These are phyloP conservation scores for Conus ventricosus DNA, from an alignment of 1,140 invertebrate species.

Conservation along the genomic window DNA sequence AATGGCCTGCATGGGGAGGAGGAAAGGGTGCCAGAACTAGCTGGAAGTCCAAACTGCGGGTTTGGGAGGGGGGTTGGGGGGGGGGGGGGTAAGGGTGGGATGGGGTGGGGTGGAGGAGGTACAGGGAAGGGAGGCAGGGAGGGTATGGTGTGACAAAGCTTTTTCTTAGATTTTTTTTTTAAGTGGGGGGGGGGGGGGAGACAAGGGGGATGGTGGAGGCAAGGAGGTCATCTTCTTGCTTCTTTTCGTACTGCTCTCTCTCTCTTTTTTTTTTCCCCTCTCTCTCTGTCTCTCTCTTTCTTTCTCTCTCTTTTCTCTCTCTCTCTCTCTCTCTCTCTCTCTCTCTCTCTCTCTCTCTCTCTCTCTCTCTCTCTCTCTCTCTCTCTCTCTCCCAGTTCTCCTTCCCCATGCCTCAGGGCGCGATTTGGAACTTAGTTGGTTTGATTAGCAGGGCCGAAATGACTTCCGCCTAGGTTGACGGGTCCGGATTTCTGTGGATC, in stretches of 20 bases:
- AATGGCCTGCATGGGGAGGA: not conserved
- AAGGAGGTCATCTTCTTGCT: not conserved
- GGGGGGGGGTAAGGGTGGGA: not conserved
- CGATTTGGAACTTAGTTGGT: slow-evolving; percentile 2
- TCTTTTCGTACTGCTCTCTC: no score
- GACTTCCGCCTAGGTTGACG: not conserved
- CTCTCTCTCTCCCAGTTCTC: not conserved
- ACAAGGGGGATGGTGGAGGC: not conserved
- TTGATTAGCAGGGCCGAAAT: not conserved
- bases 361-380: not conserved
- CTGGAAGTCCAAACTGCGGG: not conserved
- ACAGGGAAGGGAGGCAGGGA: no score
- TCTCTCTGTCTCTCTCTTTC: not conserved
- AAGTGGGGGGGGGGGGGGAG: not conserved
- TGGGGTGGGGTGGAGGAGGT: no score
- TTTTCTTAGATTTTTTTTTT: not conserved
- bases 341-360: not conserved
- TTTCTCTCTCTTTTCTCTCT: not conserved
- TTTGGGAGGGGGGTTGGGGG: not conserved
- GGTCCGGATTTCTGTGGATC: not conserved
- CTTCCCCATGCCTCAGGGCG: not conserved
- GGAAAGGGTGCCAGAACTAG: not conserved
- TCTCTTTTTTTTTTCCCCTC: not conserved
- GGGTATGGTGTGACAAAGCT: no score
- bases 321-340: not conserved